Base-by-base conservation (phyloP, 2,888 invertebrate species). In the Formica aserva region DNA sequence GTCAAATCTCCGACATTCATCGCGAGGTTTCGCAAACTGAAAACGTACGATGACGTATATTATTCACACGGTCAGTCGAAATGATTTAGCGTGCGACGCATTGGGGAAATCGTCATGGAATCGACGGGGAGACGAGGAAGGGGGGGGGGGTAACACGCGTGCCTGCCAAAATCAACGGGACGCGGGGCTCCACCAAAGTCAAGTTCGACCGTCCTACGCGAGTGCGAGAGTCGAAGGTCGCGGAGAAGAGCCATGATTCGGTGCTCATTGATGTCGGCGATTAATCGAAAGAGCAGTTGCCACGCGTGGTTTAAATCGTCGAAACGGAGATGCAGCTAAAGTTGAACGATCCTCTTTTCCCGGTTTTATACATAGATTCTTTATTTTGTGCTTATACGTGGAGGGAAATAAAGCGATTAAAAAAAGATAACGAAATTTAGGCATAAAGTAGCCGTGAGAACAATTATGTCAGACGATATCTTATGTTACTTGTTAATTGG, bases 131-230 rank as follows among this genome's bases (percentile, higher is more conserved):
- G 11, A 11, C 15, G 32, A 26, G 35, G 26, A n/a, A 52, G 22
- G 35, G 18, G 22, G 26, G 1, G 26, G 26, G 26, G 18, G 18
- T 35, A 75, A 75, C 32, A 35, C 18, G 63, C 63, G 38, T 52
- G 76, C 13, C 38, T 66, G 76, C 76, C 55, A 77, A 77, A 66
- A 77, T 55, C 66, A 66, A 66, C 76, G 66, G 22, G 65, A 66
- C 32, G 22, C n/a, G n/a, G 60, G 26, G n/a, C 35, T 76, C 11
- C 26, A 76, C 29, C 55, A 77, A 74, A 74, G 81, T 81, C 72
- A 72, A 72, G 81, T 74, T 81, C 74, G 63, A 55, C n/a, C 48
- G 29, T 63, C 45, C 38, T 48, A 52, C 35, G 52, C 29, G 41
- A 52, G 1, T 29, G 32, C 29, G 67, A 38, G 18, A 29, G 35